These are phyloP conservation scores for Spea multiplicata DNA, from an alignment of 2,113 vertebrate species.

Conservation along the genomic window DNA sequence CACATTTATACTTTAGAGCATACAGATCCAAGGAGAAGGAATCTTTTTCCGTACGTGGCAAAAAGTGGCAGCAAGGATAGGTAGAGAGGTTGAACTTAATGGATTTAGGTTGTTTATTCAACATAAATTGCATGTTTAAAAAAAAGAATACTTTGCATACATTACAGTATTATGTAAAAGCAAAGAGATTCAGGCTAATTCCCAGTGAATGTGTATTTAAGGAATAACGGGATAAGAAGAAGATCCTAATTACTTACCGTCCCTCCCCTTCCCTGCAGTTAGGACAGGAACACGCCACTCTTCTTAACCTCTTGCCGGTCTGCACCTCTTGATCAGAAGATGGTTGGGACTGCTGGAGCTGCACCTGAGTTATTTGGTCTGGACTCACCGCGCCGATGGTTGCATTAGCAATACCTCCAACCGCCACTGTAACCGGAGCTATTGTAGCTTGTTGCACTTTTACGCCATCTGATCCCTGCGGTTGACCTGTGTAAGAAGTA, in stretches of 20 bases:
- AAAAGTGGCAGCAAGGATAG: no score
- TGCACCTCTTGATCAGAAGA: slow-evolving; percentile 89
- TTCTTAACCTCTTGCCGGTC: slow-evolving; percentile 89
- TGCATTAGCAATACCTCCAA: slow-evolving; percentile 85
- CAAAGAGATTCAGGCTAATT: no score
- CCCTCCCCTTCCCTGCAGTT: slow-evolving; percentile 98
- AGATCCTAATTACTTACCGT: slow-evolving; percentile 68
- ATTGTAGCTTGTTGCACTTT: slow-evolving; percentile 90
- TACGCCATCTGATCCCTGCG: slow-evolving; percentile 86
- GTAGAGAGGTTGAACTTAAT: no score
- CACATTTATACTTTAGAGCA: no score
- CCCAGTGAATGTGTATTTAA: no score
- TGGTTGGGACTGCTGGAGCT: slow-evolving; percentile 82
- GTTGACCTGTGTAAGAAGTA: slow-evolving; percentile 77
- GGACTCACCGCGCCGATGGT: slow-evolving; percentile 88
- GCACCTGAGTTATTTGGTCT: slow-evolving; percentile 91
- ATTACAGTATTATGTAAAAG: no score
- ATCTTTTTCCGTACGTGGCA: no score
- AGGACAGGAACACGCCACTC: slow-evolving; percentile 96
- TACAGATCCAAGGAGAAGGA: no score
- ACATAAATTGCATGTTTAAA: no score
- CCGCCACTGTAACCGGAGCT: slow-evolving; percentile 87
- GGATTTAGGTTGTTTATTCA: no score
- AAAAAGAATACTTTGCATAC: no score
- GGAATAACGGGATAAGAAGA: not conserved